These are phyloP conservation scores for Passer montanus DNA, from an alignment of 2,113 vertebrate species.

Conservation along the genomic window DNA sequence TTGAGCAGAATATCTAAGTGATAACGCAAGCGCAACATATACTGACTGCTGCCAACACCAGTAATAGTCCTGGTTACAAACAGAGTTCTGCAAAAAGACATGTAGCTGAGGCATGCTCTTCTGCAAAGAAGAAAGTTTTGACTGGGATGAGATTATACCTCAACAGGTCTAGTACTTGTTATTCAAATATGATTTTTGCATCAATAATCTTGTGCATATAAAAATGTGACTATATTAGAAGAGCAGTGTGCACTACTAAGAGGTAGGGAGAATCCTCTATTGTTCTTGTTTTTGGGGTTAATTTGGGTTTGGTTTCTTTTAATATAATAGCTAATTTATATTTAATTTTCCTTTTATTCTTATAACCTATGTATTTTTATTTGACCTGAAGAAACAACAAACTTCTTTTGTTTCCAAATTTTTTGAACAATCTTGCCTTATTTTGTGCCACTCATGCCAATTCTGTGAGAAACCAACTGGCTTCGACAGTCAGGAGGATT, in stretches of 20 bases:
- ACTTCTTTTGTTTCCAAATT: not conserved
- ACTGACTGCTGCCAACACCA: not conserved
- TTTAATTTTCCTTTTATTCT: not conserved
- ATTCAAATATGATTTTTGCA: not conserved
- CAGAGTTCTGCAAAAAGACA: not conserved
- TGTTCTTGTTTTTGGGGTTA: not conserved
- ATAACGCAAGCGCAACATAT: not conserved
- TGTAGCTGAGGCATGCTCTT: not conserved
- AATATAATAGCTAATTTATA: not conserved
- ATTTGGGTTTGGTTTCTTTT: not conserved
- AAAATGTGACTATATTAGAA: not conserved
- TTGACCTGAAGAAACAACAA: not conserved
- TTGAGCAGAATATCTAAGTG: not conserved
- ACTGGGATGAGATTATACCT: not conserved
- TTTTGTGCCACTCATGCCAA: not conserved
- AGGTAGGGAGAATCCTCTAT: not conserved
- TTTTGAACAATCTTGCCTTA: not conserved
- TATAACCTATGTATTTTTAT: not conserved
- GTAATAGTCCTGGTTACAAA: not conserved
- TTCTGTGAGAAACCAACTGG: accelerated
- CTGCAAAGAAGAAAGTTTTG: not conserved
- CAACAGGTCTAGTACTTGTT: not conserved
- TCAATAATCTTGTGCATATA: not conserved
- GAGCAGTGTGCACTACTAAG: not conserved
- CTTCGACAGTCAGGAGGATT: not conserved